Percentiles rank a stretch among this genome's conserved stretches.
These are phyloP conservation scores for Blomia tropicalis DNA, from an alignment of 2,888 invertebrate genomes.

Conservation along the genomic window DNA sequence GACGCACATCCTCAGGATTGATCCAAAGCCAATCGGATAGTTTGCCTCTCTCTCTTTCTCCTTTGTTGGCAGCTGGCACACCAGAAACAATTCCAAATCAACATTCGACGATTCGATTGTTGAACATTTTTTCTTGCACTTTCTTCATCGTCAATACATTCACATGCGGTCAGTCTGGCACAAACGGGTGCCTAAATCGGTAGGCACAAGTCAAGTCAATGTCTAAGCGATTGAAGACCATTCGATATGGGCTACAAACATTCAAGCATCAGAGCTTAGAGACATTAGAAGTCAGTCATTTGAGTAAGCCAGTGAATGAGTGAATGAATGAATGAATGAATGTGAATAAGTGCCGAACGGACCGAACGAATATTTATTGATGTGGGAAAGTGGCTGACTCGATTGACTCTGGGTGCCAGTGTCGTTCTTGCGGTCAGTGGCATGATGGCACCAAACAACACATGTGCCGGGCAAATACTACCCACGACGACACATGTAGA, in stretches of 20 bases:
- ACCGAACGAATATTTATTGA: background rate
- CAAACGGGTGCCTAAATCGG: background rate
- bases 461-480: too few relatives aligned
- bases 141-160: background rate
- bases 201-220: background rate
- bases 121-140: background rate
- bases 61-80: background rate
- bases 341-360: too few relatives aligned
- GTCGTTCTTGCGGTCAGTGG: conserved; percentile 5
- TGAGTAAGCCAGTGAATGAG: too few relatives aligned
- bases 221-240: background rate
- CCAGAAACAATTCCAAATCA: background rate
- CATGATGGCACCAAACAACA: background rate
- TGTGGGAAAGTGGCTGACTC: conserved; percentile 2
- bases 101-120: background rate
- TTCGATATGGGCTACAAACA: too few relatives aligned
- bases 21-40: background rate
- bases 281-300: too few relatives aligned
- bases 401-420: conserved; percentile 4
- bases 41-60: too few relatives aligned
- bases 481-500: background rate
- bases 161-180: too few relatives aligned
- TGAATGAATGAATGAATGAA: too few relatives aligned
- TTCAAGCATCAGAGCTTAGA: too few relatives aligned
- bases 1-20: background rate